Percentiles rank a stretch among this genome's conserved stretches.
Conservation (phyloP, 2,888 invertebrate genomes). For the Dione juno region DNA sequence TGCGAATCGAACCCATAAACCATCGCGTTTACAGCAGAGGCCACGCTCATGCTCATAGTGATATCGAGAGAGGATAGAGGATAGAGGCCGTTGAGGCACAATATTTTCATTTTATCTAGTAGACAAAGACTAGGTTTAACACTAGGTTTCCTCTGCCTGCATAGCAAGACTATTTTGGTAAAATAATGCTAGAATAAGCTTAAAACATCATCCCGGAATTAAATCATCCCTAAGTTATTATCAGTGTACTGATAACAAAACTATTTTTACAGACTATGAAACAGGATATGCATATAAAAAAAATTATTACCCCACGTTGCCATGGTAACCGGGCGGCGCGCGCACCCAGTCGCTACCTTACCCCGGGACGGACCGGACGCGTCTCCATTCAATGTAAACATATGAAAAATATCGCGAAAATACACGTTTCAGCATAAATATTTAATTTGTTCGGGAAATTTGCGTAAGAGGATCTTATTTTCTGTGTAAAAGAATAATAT, state of each 20-base stretch:
- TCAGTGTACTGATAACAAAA: not conserved
- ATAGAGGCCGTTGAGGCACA: too few species aligned
- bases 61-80: too few species aligned
- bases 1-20: too few species aligned
- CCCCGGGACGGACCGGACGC: constrained; percentile 61
- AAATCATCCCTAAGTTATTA: not conserved
- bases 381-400: constrained; percentile 56
- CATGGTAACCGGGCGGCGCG: constrained; percentile 74
- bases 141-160: not conserved
- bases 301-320: constrained; percentile 52
- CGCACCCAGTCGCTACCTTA: constrained; percentile 72
- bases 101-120: not conserved
- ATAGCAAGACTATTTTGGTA: too few species aligned
- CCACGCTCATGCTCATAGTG: too few species aligned
- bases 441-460: not conserved
- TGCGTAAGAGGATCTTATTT: constrained; percentile 45
- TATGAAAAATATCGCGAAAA: constrained; percentile 29
- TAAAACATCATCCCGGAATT: not conserved
- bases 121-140: not conserved
- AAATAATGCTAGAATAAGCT: too few species aligned
- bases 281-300: constrained; percentile 21
- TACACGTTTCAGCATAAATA: not conserved
- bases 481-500: constrained; percentile 49
- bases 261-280: constrained; percentile 19
- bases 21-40: too few species aligned